phyloP scores from a whole-genome alignment of 64 coral and sea anemone genomes.

The Porites australiensis region DNA sequence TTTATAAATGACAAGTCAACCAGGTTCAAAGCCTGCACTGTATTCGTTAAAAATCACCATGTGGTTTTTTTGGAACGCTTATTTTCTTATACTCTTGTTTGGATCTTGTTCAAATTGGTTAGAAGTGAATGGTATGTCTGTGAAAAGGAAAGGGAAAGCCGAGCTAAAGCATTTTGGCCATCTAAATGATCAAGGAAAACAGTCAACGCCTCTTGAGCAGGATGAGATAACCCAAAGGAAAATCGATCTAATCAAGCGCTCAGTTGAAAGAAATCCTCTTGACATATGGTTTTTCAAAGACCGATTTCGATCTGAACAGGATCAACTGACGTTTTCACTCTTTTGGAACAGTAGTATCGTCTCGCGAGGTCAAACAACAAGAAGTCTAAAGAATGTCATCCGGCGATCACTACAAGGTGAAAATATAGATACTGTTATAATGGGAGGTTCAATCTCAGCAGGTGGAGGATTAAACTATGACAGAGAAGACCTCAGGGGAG shows the following conservation, averaged over 20 bases:
- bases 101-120: too few species aligned
- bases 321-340: not conserved
- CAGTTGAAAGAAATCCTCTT: not conserved
- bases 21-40: too few species aligned
- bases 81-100: too few species aligned
- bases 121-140: too few species aligned
- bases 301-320: not conserved
- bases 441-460: constrained; percentile 46
- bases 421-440: not conserved
- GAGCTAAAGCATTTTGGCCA: too few species aligned
- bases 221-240: not conserved
- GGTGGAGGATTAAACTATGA: constrained; percentile 16
- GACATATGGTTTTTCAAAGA: constrained; percentile 20
- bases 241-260: not conserved
- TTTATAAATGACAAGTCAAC: too few species aligned
- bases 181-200: not conserved
- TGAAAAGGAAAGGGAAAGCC: not conserved
- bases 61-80: too few species aligned
- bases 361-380: not conserved
- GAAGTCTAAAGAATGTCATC: not conserved
- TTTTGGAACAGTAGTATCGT: not conserved
- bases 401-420: constrained; percentile 3
- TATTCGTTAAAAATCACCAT: too few species aligned
- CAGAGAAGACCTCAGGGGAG: not conserved
- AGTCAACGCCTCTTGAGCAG: not conserved